phyloP scores from a whole-genome alignment of 2,113 vertebrate species.

The Antechinus flavipes region DNA sequence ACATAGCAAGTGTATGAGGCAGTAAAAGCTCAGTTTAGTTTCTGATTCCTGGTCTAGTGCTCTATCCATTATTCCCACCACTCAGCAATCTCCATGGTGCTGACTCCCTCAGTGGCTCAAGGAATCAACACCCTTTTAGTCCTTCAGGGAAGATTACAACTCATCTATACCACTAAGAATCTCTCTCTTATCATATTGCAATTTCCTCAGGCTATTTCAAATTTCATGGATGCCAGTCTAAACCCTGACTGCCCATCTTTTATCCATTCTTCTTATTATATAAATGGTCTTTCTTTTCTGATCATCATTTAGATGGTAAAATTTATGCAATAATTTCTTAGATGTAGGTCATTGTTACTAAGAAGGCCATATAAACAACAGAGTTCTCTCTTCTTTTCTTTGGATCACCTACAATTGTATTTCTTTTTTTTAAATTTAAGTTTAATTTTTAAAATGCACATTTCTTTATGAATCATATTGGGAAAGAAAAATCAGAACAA shows the following conservation, averaged over 20 bases:
- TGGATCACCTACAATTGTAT: neutral
- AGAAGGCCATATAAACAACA: neutral
- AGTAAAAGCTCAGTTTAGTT: neutral
- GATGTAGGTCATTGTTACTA: neutral
- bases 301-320: neutral
- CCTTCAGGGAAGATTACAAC: neutral
- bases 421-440: too few species aligned
- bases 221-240: neutral
- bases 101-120: neutral
- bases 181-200: neutral
- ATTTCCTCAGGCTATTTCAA: neutral
- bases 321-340: neutral
- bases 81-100: neutral
- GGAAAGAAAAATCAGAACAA: too few species aligned
- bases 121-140: neutral
- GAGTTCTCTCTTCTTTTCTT: neutral
- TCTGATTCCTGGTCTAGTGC: neutral
- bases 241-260: neutral
- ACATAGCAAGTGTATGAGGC: neutral
- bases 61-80: neutral
- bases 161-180: neutral
- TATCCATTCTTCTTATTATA: neutral
- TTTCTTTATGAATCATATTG: too few species aligned
- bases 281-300: neutral
- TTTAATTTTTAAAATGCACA: too few species aligned